Percentiles rank a stretch among this genome's conserved stretches.
phyloP scores from a whole-genome alignment of 1,140 invertebrate species.

The Gryllus bimaculatus region DNA sequence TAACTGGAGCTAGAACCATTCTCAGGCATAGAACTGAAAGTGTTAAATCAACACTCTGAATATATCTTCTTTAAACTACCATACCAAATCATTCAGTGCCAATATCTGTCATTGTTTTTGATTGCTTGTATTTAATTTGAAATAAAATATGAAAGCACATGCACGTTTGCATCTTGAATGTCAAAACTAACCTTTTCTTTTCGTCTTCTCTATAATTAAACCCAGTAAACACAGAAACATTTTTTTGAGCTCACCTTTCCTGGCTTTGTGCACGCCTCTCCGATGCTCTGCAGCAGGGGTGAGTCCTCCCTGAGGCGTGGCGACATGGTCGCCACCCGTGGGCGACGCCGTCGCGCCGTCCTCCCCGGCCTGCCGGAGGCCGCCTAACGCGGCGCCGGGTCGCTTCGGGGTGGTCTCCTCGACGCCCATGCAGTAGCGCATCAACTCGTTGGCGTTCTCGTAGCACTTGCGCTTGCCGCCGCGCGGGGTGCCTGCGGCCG shows the following conservation, averaged over 20 bases:
- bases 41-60: too few relatives aligned
- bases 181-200: not conserved
- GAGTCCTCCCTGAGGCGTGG: not conserved
- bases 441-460: constrained; percentile 54
- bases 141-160: too few relatives aligned
- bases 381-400: not conserved
- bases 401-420: constrained; percentile 35
- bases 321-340: not conserved
- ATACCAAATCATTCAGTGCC: too few relatives aligned
- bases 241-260: constrained; percentile 11
- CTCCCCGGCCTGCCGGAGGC: not conserved
- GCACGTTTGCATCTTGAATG: too few relatives aligned
- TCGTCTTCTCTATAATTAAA: not conserved
- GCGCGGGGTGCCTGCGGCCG: constrained; percentile 26
- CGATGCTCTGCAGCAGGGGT: constrained; percentile 24
- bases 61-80: too few relatives aligned
- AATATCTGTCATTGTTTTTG: too few relatives aligned
- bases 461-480: constrained; percentile 50
- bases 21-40: too few relatives aligned
- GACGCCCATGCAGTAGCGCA: constrained; percentile 57
- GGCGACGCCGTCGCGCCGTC: not conserved
- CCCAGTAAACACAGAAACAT: not conserved
- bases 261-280: constrained; percentile 16
- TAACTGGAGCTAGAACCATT: too few relatives aligned
- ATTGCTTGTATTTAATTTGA: too few relatives aligned